phyloP scores from a whole-genome alignment of 2,113 vertebrate genomes.

The Microtus ochrogaster region DNA sequence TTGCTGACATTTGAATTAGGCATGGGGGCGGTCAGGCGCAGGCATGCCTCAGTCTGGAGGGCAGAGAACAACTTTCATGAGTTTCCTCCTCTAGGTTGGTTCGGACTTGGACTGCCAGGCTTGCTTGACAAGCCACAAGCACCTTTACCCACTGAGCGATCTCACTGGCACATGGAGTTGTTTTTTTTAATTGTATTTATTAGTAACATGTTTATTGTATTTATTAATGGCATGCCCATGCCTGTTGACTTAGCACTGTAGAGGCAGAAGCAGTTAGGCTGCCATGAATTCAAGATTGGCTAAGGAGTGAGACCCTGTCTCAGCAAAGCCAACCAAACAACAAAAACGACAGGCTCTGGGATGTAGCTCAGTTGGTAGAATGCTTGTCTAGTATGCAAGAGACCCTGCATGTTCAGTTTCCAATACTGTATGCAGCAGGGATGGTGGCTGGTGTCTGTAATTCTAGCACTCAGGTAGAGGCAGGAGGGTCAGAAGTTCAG shows the following conservation, averaged over 20 bases:
- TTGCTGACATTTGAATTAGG: background rate
- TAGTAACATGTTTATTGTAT: background rate
- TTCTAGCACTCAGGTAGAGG: background rate
- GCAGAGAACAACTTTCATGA: background rate
- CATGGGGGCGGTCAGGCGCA: background rate
- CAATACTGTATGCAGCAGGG: background rate
- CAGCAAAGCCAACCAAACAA: background rate
- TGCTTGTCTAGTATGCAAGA: background rate
- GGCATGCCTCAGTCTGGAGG: too few relatives aligned
- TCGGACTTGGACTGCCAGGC: background rate
- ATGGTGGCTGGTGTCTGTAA: background rate
- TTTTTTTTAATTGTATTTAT: background rate
- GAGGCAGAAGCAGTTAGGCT: background rate
- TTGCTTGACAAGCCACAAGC: background rate
- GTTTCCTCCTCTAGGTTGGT: background rate
- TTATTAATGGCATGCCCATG: background rate
- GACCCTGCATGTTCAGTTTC: background rate
- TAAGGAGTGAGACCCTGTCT: background rate
- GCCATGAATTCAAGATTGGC: background rate
- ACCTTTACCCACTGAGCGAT: background rate
- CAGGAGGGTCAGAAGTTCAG: background rate
- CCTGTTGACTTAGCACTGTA: background rate
- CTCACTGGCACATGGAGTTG: background rate
- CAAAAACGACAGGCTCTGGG: background rate
- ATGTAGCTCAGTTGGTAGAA: background rate